These are phyloP conservation scores for Branchellion lobata DNA, from an alignment of 2,888 invertebrate genomes.

Conservation along the genomic window DNA sequence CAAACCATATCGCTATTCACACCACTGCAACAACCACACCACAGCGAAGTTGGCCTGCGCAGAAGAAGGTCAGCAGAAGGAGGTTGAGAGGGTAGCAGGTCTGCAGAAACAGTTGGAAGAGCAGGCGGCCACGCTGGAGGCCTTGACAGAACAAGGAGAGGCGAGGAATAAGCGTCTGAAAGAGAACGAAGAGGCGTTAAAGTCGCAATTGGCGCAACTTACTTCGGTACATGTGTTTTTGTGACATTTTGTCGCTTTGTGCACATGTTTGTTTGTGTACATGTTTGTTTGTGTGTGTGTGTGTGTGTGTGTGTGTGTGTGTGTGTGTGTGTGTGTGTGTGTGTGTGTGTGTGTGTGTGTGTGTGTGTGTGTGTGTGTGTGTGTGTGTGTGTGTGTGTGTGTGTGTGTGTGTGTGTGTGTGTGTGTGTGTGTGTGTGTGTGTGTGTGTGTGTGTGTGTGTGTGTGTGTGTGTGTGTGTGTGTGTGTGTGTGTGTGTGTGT, in stretches of 20 bases:
- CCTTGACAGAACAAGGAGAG: neutral
- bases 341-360: no score
- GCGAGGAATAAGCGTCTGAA: neutral
- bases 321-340: no score
- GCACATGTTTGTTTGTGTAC: neutral
- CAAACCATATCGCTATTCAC: neutral
- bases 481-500: no score
- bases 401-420: no score
- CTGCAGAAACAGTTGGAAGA: conserved; percentile 12
- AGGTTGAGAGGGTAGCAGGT: neutral
- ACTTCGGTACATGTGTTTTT: no score
- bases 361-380: no score
- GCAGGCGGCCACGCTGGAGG: neutral
- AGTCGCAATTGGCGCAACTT: conserved; percentile 8
- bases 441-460: no score
- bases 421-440: no score
- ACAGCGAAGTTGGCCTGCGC: conserved; percentile 3
- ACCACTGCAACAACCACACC: no score
- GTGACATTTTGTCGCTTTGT: neutral
- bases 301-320: neutral
- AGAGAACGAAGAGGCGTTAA: conserved; percentile 18
- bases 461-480: no score
- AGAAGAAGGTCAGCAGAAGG: conserved; percentile 16
- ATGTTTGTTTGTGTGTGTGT: neutral
- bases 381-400: no score